Percentiles rank a stretch among this genome's conserved stretches.
phyloP scores from a whole-genome alignment of 2,888 invertebrate genomes.

The Carcina quercana region DNA sequence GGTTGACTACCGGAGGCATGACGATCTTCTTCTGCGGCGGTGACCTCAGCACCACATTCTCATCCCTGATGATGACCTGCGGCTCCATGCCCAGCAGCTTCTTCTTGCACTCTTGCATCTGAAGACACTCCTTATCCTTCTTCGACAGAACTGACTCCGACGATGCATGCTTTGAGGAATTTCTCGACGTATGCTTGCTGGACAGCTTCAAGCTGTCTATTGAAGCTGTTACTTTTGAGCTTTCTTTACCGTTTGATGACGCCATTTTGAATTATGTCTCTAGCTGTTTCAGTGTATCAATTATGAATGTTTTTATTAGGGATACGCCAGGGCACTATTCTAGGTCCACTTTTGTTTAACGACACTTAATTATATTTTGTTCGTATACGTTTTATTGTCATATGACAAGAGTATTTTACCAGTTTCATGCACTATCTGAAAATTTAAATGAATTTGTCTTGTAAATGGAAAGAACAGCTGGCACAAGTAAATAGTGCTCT shows the following conservation, averaged over 20 bases:
- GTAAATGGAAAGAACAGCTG: too few species aligned
- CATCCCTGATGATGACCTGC: constrained; percentile 64
- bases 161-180: constrained; percentile 62
- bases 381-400: constrained; percentile 5
- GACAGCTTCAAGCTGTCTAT: constrained; percentile 65
- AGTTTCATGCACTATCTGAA: too few species aligned
- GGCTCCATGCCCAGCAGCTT: constrained; percentile 64
- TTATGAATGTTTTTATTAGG: constrained; percentile 6
- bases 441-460: too few species aligned
- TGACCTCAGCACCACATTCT: constrained; percentile 59
- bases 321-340: constrained; percentile 13
- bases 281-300: too few species aligned
- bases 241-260: constrained; percentile 59
- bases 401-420: too few species aligned
- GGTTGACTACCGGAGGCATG: constrained; percentile 61
- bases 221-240: constrained; percentile 58
- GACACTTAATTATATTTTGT: background rate
- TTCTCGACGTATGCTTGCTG: constrained; percentile 55
- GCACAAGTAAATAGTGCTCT: too few species aligned
- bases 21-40: constrained; percentile 69
- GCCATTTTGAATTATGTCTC: constrained; percentile 41
- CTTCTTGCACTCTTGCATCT: constrained; percentile 69
- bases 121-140: constrained; percentile 61
- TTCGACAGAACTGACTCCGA: constrained; percentile 64
- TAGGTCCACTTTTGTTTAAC: constrained; percentile 1